phyloP scores from a whole-genome alignment of 1,140 invertebrate genomes.

The Cecropterus lyciades region DNA sequence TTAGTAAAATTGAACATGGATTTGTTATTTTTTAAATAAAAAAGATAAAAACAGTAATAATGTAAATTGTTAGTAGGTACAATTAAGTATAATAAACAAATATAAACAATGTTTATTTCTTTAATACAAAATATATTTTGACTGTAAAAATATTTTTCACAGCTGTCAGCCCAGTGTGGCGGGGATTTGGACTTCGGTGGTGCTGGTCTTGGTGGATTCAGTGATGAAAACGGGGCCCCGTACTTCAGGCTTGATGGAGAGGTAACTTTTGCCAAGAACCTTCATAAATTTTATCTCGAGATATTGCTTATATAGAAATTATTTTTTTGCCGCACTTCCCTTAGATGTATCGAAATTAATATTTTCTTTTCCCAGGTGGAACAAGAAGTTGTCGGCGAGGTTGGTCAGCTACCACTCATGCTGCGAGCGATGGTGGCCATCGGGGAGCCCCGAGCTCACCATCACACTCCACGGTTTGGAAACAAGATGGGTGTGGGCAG shows the following conservation, averaged over 20 bases:
- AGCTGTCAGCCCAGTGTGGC: conserved; percentile 80
- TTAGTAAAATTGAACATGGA: no score
- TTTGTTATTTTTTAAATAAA: no score
- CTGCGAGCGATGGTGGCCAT: conserved; percentile 82
- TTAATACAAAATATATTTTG: no score
- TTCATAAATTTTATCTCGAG: no score
- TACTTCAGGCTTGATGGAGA: conserved; percentile 83
- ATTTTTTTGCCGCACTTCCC: no score
- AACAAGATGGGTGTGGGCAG: conserved; percentile 75
- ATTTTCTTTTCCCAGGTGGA: conserved; percentile 54
- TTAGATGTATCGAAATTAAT: no score
- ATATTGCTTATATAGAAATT: no score
- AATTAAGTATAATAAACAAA: no score
- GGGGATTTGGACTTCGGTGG: conserved; percentile 80
- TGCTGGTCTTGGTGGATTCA: conserved; percentile 75
- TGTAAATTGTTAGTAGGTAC: no score
- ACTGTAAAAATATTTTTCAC: conserved; percentile 36
- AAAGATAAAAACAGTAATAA: no score
- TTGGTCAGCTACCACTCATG: conserved; percentile 81
- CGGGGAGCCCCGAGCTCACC: conserved; percentile 71
- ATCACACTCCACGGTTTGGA: conserved; percentile 69
- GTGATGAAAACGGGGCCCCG: conserved; percentile 76
- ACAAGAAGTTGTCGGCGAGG: conserved; percentile 77
- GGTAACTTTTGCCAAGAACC: conserved; percentile 46
- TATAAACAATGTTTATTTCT: no score